Conservation (phyloP, 2,797 vertebrate genomes). For the Percopsis omiscomaycus region DNA sequence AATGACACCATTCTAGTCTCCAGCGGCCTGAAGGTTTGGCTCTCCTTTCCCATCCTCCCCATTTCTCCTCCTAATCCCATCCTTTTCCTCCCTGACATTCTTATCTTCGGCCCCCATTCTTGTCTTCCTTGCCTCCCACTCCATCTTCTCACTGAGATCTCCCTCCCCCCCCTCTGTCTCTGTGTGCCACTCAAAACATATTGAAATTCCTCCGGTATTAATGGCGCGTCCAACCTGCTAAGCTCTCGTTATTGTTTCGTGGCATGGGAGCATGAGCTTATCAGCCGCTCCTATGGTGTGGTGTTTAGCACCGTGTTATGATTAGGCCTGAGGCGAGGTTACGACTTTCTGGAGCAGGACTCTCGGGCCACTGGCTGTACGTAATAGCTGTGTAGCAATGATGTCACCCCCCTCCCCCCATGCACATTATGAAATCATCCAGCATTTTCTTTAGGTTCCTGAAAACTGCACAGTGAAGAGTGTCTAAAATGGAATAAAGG, state of each 20-base stretch:
- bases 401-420: slow-evolving; percentile 9
- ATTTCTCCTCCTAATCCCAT: background rate
- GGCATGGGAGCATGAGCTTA: slow-evolving; percentile 36
- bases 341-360: slow-evolving; percentile 57
- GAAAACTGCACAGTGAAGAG: too few species aligned
- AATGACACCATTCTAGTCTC: background rate
- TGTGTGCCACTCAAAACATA: slow-evolving; percentile 40
- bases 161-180: slow-evolving; percentile 39
- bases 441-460: background rate
- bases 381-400: slow-evolving; percentile 45
- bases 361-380: slow-evolving; percentile 46
- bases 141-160: slow-evolving; percentile 11
- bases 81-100: slow-evolving; percentile 13
- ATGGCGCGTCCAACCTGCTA: slow-evolving; percentile 28
- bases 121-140: background rate
- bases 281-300: slow-evolving; percentile 42
- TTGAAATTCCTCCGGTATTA: slow-evolving; percentile 67
- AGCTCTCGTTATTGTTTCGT: slow-evolving; percentile 58
- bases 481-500: too few species aligned
- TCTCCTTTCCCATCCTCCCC: slow-evolving; percentile 1
- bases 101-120: slow-evolving; percentile 5
- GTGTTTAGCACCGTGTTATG: slow-evolving; percentile 48
- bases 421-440: background rate
- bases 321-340: slow-evolving; percentile 63
- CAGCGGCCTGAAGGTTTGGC: background rate